Conservation (phyloP, 2,797 vertebrate species). For the Alauda arvensis region DNA sequence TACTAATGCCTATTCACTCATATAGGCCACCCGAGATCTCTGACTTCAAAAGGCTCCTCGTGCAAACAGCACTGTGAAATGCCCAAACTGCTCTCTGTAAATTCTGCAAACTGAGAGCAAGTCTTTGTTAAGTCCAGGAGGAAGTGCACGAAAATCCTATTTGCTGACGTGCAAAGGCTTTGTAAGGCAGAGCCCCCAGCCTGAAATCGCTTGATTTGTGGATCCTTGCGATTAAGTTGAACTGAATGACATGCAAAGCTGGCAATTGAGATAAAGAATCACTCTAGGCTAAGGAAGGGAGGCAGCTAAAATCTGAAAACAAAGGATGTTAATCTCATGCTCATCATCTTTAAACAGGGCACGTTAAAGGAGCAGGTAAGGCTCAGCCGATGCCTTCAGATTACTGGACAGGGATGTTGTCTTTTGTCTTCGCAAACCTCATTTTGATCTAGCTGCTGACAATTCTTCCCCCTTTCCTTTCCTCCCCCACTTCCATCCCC, state of each 20-base stretch:
- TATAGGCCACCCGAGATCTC: neutral
- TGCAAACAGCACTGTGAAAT: conserved; percentile 14
- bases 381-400: conserved; percentile 2
- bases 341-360: conserved; percentile 28
- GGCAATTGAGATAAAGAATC: conserved; percentile 63
- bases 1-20: neutral
- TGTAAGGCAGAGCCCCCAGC: conserved; percentile 44
- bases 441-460: conserved; percentile 20
- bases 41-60: conserved; percentile 28
- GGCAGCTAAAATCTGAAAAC: conserved; percentile 49
- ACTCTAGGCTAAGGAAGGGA: conserved; percentile 34
- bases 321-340: conserved; percentile 50
- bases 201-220: conserved; percentile 61
- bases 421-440: conserved; percentile 29
- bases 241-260: conserved; percentile 62
- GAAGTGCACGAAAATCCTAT: conserved; percentile 57
- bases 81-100: conserved; percentile 30
- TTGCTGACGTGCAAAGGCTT: conserved; percentile 48
- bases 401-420: neutral
- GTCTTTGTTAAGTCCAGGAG: conserved; percentile 45
- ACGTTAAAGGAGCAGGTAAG: conserved; percentile 22
- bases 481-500: neutral
- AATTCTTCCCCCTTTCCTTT: neutral
- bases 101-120: conserved; percentile 48
- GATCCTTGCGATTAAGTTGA: conserved; percentile 55